phyloP scores from a whole-genome alignment of 2,113 vertebrate species.

The Pedetes capensis region DNA sequence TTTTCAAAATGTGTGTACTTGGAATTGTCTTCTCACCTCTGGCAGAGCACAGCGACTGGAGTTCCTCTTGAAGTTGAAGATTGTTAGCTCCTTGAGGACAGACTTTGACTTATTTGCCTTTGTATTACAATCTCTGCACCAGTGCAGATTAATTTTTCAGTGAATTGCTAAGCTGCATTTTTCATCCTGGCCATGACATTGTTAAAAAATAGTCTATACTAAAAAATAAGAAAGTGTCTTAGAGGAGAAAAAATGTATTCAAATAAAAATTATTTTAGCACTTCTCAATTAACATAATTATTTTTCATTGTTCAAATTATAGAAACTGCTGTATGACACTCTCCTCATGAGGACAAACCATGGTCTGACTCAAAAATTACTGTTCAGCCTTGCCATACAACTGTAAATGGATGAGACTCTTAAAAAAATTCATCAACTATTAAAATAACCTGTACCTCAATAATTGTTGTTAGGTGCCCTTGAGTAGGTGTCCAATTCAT shows the following conservation, averaged over 20 bases:
- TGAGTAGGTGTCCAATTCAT: too few relatives aligned
- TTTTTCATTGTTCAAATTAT: not conserved
- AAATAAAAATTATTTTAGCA: not conserved
- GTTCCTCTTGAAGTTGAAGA: not conserved
- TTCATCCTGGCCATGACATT: not conserved
- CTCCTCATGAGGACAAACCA: not conserved
- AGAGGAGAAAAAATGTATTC: not conserved
- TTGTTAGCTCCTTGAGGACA: not conserved
- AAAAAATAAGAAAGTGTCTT: not conserved
- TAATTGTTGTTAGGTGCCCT: too few relatives aligned
- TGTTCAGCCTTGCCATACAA: not conserved
- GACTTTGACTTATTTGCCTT: not conserved
- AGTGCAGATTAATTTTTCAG: not conserved
- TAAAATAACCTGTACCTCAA: not conserved
- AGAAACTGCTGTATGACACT: not conserved
- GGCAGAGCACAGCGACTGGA: not conserved
- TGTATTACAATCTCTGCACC: not conserved
- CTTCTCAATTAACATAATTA: not conserved
- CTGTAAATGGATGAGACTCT: not conserved
- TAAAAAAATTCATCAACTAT: not conserved
- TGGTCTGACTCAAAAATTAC: not conserved
- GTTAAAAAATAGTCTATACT: not conserved
- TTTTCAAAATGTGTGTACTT: not conserved
- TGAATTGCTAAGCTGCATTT: not conserved
- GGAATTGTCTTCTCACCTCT: not conserved